Evolutionary conservation across 1,140 invertebrate species (phyloP).

Genomic region (Stratiolaelaps scimitus): DNA sequence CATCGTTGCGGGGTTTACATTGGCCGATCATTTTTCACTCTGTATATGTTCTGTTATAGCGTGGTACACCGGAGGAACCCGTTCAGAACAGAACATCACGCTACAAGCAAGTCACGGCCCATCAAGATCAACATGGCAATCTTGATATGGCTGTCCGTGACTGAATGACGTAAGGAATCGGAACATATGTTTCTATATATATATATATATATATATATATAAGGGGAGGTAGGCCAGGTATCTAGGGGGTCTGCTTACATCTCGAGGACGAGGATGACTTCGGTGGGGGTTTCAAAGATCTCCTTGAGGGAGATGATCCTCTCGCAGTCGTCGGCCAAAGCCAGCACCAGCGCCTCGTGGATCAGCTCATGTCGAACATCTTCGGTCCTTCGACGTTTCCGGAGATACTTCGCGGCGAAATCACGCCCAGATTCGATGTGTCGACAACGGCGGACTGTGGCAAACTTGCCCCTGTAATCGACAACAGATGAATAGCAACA

Average conservation of each 20-base stretch:
- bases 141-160: no score
- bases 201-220: no score
- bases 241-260: slow-evolving; percentile 58
- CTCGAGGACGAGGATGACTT: slow-evolving; percentile 75
- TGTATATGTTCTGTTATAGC: no score
- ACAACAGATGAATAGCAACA: background rate
- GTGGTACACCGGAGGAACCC: no score
- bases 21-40: no score
- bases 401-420: slow-evolving; percentile 89
- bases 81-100: no score
- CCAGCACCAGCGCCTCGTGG: slow-evolving; percentile 78
- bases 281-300: slow-evolving; percentile 64
- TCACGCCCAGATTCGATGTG: slow-evolving; percentile 65
- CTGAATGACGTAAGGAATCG: no score
- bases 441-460: slow-evolving; percentile 73
- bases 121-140: no score
- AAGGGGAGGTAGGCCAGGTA: no score
- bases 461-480: slow-evolving; percentile 84
- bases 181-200: no score
- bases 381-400: slow-evolving; percentile 65
- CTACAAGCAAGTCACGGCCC: no score
- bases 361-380: slow-evolving; percentile 65
- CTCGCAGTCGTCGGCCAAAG: slow-evolving; percentile 60
- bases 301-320: slow-evolving; percentile 73
- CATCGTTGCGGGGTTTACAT: no score